Evolutionary conservation across 1,140 invertebrate species (phyloP).

Genomic region (Drosophila chauvacae): DNA sequence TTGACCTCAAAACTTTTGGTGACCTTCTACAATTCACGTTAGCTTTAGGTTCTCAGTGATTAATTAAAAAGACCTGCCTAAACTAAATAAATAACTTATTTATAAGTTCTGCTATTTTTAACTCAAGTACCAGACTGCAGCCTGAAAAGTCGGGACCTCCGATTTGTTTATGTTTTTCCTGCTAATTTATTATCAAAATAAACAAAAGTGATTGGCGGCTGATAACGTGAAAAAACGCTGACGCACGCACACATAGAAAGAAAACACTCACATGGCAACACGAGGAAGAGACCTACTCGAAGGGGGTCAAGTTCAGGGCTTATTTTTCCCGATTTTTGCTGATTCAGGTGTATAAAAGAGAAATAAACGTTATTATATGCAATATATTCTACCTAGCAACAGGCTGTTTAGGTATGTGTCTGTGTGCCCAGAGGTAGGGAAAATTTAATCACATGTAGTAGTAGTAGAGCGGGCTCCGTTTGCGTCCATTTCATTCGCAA

Average conservation of each 20-base stretch:
- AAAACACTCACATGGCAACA: constrained; percentile 26
- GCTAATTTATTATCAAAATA: constrained; percentile 57
- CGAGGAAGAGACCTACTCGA: constrained; percentile 7
- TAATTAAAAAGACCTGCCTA: background rate
- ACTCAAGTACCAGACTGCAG: background rate
- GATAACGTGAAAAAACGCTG: constrained; percentile 34
- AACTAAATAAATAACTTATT: background rate
- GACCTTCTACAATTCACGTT: constrained; percentile 1
- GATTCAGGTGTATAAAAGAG: constrained; percentile 1
- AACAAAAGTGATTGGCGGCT: constrained; percentile 31
- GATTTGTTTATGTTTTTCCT: constrained; percentile 57
- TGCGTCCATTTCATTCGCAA: background rate
- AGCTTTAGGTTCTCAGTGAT: constrained; percentile 1
- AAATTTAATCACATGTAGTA: background rate
- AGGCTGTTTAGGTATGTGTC: background rate
- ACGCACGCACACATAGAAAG: constrained; percentile 3
- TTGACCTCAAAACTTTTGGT: constrained; percentile 5
- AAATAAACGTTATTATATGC: constrained; percentile 1
- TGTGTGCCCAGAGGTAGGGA: constrained; percentile 11
- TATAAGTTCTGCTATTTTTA: constrained; percentile 7
- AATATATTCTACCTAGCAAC: constrained; percentile 15
- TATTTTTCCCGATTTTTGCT: constrained; percentile 1
- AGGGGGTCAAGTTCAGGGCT: constrained; percentile 14
- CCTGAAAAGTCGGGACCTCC: constrained; percentile 21
- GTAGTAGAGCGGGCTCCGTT: background rate